Base-by-base conservation (phyloP, 2,797 vertebrate genomes). In the Sebastes minor region DNA sequence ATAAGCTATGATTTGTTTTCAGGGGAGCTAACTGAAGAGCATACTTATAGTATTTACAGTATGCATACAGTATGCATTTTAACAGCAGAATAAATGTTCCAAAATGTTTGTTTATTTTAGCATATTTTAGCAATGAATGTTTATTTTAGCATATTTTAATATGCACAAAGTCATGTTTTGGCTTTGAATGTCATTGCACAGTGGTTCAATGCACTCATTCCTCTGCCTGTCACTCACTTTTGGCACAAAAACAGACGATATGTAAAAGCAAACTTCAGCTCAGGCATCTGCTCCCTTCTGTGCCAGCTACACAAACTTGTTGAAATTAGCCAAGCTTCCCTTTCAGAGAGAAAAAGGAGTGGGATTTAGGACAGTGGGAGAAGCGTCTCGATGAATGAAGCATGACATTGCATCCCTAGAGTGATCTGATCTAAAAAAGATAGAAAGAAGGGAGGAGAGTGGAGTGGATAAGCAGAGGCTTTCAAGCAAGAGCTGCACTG, bases 391-490 rank as follows among this genome's bases (percentile, higher is more conserved):
- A 87, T 92, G 89, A 94, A 92, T 90, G 88, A 91, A 94, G 89
- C 90, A 86, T 90, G 92, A 91, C 89, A 89, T 85, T 42, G 78
- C 86, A 75, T 88, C 91, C 90, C 92, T 71, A 46, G 90, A 86
- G 93, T 78, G 80, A 88, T 80, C 62, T 85, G 88, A 91, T 91
- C 85, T 88, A 88, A 90, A 93, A 92, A 91, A 77, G 75, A 82
- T 67, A 73, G 67, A 74, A 84, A 80, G 84, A 78, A 74, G 65
- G 81, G 83, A 90, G 81, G 76, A 83, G 86, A 89, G 88, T 62
- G 57, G 69, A 92, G 91, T 84, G 87, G 91, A 94, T 93, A 86
- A 92, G 89, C 84, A 77, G 82, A 88, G 64, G 85, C 91, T 92
- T 92, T 91, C 87, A 89, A 86, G 83, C 88, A 73, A 78, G 78